Percentiles rank a stretch among this genome's conserved stretches.
phyloP scores from a whole-genome alignment of 2,797 vertebrate species.

The Trachurus trachurus region DNA sequence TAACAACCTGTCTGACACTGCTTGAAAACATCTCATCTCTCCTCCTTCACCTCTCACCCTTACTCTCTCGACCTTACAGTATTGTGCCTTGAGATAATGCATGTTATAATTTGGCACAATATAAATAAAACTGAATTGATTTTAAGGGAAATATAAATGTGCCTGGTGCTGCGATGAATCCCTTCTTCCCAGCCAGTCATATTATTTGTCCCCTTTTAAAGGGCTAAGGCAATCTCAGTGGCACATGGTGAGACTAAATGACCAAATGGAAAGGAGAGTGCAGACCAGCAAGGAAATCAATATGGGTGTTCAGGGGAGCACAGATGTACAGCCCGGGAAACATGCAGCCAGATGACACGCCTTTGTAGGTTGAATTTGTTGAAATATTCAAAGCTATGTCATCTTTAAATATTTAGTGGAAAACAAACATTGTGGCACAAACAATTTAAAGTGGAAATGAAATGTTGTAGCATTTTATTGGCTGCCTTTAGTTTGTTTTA shows the following conservation, averaged over 20 bases:
- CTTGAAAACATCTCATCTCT: too few relatives aligned
- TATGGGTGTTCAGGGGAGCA: background rate
- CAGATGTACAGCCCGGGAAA: background rate
- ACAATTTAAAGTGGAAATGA: background rate
- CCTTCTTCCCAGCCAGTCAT: background rate
- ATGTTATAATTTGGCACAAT: background rate
- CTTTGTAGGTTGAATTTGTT: background rate
- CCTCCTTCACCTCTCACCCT: background rate
- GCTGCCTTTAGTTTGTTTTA: background rate
- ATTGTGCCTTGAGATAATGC: background rate
- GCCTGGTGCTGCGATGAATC: slow-evolving; percentile 1
- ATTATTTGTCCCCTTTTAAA: slow-evolving; percentile 6
- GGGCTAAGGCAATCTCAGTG: slow-evolving; percentile 21
- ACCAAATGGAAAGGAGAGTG: background rate
- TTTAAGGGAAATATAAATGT: background rate
- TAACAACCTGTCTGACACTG: background rate
- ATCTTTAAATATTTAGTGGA: background rate
- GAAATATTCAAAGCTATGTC: background rate
- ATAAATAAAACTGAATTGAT: background rate
- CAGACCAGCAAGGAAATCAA: slow-evolving; percentile 12
- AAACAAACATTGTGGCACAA: background rate
- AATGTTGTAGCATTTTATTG: background rate
- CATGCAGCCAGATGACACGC: background rate
- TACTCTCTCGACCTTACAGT: background rate
- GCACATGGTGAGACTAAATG: background rate